Percentiles rank a stretch among this genome's conserved stretches.
Evolutionary conservation across 2,888 invertebrate species (phyloP).

Genomic region (Nephrotoma appendiculata): DNA sequence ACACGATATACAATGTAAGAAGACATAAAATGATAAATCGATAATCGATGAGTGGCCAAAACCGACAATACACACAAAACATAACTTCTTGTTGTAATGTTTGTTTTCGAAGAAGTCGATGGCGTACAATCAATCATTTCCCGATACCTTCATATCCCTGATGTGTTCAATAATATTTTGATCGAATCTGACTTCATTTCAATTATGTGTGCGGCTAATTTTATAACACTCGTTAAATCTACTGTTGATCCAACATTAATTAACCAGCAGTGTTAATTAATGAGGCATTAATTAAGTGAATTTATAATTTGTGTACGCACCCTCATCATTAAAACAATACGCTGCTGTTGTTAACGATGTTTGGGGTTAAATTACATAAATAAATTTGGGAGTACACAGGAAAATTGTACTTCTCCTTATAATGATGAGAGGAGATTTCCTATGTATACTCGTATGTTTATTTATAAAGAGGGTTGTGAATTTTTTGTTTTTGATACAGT

Average conservation of each 20-base stretch:
- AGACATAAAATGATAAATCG: not conserved
- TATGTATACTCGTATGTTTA: not conserved
- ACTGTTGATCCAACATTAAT: not conserved
- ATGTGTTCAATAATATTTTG: not conserved
- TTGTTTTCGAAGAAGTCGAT: not conserved
- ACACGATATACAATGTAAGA: not conserved
- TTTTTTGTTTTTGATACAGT: not conserved
- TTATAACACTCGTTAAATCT: not conserved
- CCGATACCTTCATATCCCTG: not conserved
- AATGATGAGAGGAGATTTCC: not conserved
- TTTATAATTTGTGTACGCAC: not conserved
- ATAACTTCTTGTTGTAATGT: not conserved
- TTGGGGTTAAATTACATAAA: not conserved
- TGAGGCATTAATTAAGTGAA: not conserved
- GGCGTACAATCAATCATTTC: not conserved
- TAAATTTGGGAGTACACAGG: not conserved
- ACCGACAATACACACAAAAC: not conserved
- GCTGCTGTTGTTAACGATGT: not conserved
- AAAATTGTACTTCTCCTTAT: not conserved
- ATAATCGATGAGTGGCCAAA: conserved; percentile 4
- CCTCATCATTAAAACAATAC: not conserved
- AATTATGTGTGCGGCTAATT: not conserved
- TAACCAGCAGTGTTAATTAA: not conserved
- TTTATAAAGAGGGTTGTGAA: not conserved
- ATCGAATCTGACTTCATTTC: not conserved